Evolutionary conservation across 2,113 vertebrate species (phyloP), one percentile per base, ranked within the genome.

Genomic region (Neogobius melanostomus): DNA sequence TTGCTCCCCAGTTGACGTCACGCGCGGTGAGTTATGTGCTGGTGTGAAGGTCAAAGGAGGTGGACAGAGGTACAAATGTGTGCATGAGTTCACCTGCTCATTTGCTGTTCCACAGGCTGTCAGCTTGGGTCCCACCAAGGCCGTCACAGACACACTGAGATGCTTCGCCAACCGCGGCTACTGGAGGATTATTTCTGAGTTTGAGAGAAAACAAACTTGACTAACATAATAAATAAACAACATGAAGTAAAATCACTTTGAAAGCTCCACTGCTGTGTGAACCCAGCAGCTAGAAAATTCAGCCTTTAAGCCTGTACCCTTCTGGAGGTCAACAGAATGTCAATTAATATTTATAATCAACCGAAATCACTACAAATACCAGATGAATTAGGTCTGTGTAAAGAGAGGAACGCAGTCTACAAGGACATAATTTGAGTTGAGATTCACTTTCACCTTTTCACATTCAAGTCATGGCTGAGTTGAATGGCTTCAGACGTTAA

Each of bases 91-190:
- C 57, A 60, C 36, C 56, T 43, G 36, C 14, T 44, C 42, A 61
- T 60, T 43, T 44, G 57, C 43, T 44, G 28, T 44, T n/a, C 12
- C 57, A 60, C 36, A 15, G 57, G 7, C 57, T 60, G 57, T 44
- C 57, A 60, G 42, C 59, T 61, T 44, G 44, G 36, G 59, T 44
- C 59, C 8, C 14, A n/a, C 12, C 57, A 60, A 60, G 36, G 57
- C 15, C 59, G 4, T 61, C 14, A 43, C 59, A n/a, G 42, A 2
- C 14, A n/a, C 42, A 44, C 5, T 5, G 36, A 43, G 56, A 42
- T n/a, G 42, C 7, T 44, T 7, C 42, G 5, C 57, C 8, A 9
- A 61, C 15, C 59, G n/a, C n/a, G 36, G 8, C 45, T 45, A 61
- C 15, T 5, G 14, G 12, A 61, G 12, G 42, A 59, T 59, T 59